These are phyloP conservation scores for Spea multiplicata DNA, from an alignment of 2,113 vertebrate genomes.

Conservation along the genomic window DNA sequence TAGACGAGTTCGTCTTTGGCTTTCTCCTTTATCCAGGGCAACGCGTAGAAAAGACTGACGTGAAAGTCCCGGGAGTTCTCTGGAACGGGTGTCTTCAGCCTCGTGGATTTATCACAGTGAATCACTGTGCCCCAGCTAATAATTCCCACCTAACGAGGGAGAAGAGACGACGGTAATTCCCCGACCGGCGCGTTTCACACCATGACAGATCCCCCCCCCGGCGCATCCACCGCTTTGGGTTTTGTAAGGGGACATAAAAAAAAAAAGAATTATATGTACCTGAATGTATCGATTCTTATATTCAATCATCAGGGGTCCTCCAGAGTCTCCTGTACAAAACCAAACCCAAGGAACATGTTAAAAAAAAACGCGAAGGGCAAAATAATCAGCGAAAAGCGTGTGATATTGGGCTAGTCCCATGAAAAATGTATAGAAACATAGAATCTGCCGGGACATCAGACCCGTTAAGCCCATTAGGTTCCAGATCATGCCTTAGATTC, in stretches of 20 bases:
- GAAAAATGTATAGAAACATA: too few relatives aligned
- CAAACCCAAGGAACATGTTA: too few relatives aligned
- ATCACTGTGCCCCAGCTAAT: conserved; percentile 32
- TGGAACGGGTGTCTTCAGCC: not conserved
- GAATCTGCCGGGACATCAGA: too few relatives aligned
- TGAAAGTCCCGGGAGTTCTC: conserved; percentile 6
- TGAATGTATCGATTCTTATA: conserved; percentile 10
- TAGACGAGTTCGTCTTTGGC: not conserved
- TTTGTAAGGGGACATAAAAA: too few relatives aligned
- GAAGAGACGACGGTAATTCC: not conserved
- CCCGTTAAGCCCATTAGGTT: too few relatives aligned
- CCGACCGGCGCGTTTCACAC: too few relatives aligned
- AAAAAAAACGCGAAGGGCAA: too few relatives aligned
- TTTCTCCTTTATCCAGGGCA: conserved; percentile 10
- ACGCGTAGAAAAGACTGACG: not conserved
- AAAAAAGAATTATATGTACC: not conserved
- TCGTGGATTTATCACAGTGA: not conserved
- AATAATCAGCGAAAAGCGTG: too few relatives aligned
- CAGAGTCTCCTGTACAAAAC: conserved; percentile 21
- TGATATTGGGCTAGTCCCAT: too few relatives aligned
- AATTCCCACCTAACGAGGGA: conserved; percentile 17
- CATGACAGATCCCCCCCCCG: too few relatives aligned
- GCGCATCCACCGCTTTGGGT: too few relatives aligned
- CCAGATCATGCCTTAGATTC: too few relatives aligned
- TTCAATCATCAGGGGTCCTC: conserved; percentile 20